Evolutionary conservation across 2,797 vertebrate species (phyloP), one percentile per base, ranked within the genome.

Genomic region (Phylloscopus collybita): DNA sequence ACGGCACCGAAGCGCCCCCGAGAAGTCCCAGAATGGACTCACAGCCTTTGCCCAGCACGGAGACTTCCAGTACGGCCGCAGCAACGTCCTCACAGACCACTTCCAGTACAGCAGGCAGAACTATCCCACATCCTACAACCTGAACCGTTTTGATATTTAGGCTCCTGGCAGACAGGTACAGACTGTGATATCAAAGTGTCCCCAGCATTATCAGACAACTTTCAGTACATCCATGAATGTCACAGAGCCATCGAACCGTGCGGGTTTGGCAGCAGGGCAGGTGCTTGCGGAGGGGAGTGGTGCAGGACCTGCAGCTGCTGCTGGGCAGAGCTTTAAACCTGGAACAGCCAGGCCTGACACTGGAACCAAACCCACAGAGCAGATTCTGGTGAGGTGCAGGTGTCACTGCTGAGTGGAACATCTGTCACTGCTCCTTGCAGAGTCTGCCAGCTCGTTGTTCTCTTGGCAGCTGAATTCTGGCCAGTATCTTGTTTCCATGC

Each of bases 111-210:
- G 94, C 95, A 97, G 99, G 47, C 99, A 99, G 95, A 92, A 94
- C 96, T 98, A 99, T 89, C 98, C 98, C 6, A 62, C 97, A 32
- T 88, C 98, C 67, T 97, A 98, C 95, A 96, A 85, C 94, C 86
- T 98, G 93, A 99, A 98, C 34, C 98, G 99, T 57, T 99, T 99
- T 21, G 99, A 99, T 57, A 98, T 99, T 86, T 99, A 98, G 96
- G 36, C 13, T 10, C 67, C 67, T 76, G 78, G 92, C 73, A 49
- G 44, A 29, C 86, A 57, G 90, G 80, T 70, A 50, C 5, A 80
- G 92, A 96, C 97, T 94, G 75, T 61, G 90, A 22, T 27, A 26
- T 61, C 83, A 6, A 8, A 67, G 88, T 80, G 95, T 93, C 90
- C 94, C 88, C 88, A 84, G 30, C 94, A 90, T 95, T 92, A 95